Evolutionary conservation across 35 echinoderm and acorn worm species (phyloP).

Genomic region (Ophiothrix spiculata): DNA sequence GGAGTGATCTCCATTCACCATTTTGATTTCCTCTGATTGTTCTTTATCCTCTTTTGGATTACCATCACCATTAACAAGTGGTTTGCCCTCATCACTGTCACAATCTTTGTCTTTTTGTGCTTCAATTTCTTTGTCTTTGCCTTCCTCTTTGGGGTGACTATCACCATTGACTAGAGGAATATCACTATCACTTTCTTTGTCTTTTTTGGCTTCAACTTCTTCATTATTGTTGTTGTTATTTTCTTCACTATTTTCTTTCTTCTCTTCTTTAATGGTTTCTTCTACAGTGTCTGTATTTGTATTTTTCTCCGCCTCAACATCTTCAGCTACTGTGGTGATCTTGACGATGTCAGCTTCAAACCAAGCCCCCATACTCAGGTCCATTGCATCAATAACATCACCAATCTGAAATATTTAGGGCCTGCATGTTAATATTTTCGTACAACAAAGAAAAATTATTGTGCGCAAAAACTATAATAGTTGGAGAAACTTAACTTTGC

Average conservation of each 20-base stretch:
- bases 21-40: background rate
- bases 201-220: background rate
- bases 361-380: slow-evolving; percentile 92
- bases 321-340: slow-evolving; percentile 39
- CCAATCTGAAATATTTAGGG: slow-evolving; percentile 71
- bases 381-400: slow-evolving; percentile 92
- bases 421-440: background rate
- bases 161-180: background rate
- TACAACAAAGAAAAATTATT: no score
- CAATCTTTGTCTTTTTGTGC: background rate
- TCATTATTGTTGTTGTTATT: slow-evolving; percentile 17
- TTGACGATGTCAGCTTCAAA: slow-evolving; percentile 87
- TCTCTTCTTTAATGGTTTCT: slow-evolving; percentile 15
- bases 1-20: background rate
- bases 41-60: slow-evolving; percentile 8
- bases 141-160: background rate
- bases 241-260: background rate
- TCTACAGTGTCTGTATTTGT: no score
- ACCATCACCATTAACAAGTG: background rate
- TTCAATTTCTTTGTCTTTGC: background rate
- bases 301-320: slow-evolving; percentile 22
- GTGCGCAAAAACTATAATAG: no score
- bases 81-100: background rate
- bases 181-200: slow-evolving; percentile 27
- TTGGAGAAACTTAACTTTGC: no score